Conservation (phyloP, 2,888 invertebrate genomes). For the Clostera curtula region DNA sequence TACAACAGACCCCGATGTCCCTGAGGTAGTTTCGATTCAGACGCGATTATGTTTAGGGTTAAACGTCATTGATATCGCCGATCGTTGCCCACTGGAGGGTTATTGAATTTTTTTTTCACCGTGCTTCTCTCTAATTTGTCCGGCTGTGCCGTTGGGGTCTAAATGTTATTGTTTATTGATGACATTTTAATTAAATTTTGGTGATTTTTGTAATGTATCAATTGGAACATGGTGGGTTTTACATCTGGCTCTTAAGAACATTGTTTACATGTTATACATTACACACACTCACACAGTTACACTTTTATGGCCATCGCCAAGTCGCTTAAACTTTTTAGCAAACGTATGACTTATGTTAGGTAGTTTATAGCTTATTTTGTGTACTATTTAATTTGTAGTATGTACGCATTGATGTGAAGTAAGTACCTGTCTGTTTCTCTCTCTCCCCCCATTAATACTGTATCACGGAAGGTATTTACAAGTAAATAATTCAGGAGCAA, state of each 20-base stretch:
- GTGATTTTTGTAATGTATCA: constrained; percentile 12
- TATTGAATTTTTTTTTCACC: constrained; percentile 57
- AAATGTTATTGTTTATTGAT: constrained; percentile 31
- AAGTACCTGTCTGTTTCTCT: too few relatives aligned
- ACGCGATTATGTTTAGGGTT: constrained; percentile 74
- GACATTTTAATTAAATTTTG: constrained; percentile 43
- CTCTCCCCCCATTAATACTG: too few relatives aligned
- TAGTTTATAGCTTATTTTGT: too few relatives aligned
- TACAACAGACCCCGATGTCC: constrained; percentile 60
- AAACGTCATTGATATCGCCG: constrained; percentile 73
- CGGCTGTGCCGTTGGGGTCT: constrained; percentile 46
- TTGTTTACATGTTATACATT: too few relatives aligned
- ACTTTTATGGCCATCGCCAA: too few relatives aligned
- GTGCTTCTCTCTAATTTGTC: constrained; percentile 66
- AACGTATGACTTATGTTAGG: too few relatives aligned
- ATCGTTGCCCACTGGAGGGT: constrained; percentile 59
- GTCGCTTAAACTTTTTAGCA: too few relatives aligned
- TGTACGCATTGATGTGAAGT: too few relatives aligned
- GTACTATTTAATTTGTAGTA: too few relatives aligned
- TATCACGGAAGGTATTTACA: too few relatives aligned
- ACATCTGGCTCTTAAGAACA: constrained; percentile 7
- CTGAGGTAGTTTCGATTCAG: constrained; percentile 71
- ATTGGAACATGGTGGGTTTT: constrained; percentile 6
- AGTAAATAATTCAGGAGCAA: too few relatives aligned
- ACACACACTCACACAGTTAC: too few relatives aligned